A percentile compares a stretch with the other conserved stretches of the same genome.
Conservation (phyloP, 2,797 vertebrate genomes). For the Euphonia xanthogaster region DNA sequence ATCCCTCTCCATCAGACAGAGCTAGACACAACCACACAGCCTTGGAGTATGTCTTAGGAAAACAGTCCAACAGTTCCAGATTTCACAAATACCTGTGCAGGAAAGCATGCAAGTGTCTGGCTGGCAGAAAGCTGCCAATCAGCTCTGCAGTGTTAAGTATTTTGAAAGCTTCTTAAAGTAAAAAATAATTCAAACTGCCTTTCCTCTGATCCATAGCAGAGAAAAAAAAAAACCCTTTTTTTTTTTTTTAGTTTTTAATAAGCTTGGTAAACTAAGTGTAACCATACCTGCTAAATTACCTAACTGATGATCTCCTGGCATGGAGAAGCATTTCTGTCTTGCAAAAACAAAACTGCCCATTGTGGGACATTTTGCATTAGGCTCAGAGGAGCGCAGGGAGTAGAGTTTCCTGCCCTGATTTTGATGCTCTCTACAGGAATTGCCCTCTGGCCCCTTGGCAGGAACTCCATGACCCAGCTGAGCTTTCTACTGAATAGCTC, state of each 20-base stretch:
- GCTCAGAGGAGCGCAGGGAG: neutral
- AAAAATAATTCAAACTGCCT: slow-evolving; percentile 14
- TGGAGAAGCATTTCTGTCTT: slow-evolving; percentile 5
- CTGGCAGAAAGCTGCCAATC: slow-evolving; percentile 7
- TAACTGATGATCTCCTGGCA: slow-evolving; percentile 27
- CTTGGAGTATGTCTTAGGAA: neutral
- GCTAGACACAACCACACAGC: neutral
- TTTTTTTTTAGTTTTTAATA: neutral
- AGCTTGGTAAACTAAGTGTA: slow-evolving; percentile 22
- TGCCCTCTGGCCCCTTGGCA: slow-evolving; percentile 64
- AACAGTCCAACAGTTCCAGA: neutral
- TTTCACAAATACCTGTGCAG: slow-evolving; percentile 28
- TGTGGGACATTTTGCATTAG: slow-evolving; percentile 38
- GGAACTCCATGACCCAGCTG: slow-evolving; percentile 61
- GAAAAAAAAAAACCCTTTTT: neutral
- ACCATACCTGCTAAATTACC: slow-evolving; percentile 52
- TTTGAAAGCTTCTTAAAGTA: slow-evolving; percentile 13
- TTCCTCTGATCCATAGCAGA: neutral
- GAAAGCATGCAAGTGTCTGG: neutral
- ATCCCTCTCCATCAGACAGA: neutral
- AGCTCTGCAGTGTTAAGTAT: neutral
- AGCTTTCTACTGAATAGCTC: slow-evolving; percentile 65
- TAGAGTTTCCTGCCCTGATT: slow-evolving; percentile 57
- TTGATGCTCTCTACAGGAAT: slow-evolving; percentile 64
- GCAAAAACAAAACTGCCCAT: slow-evolving; percentile 50